These are phyloP conservation scores for Arenaria interpres DNA, from an alignment of 2,113 vertebrate species.

Conservation along the genomic window DNA sequence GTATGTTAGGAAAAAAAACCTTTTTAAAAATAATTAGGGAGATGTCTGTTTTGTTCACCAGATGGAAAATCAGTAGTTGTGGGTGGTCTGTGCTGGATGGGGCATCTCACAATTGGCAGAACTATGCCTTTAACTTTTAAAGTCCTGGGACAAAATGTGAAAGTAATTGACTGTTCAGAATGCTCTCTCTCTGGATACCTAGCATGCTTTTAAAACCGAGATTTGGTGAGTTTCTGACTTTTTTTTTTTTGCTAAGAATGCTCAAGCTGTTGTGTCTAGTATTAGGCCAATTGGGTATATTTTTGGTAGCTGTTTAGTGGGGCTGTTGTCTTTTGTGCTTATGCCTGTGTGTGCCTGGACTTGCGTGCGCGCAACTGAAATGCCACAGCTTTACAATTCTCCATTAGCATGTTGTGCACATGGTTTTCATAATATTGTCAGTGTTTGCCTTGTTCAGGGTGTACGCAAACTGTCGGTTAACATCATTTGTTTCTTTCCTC, in stretches of 20 bases:
- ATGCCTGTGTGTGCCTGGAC: background rate
- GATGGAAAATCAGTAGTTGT: constrained; percentile 84
- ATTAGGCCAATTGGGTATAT: constrained; percentile 8
- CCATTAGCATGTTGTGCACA: background rate
- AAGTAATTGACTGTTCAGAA: constrained; percentile 71
- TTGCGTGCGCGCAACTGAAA: background rate
- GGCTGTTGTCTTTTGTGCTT: constrained; percentile 43
- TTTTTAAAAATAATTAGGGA: constrained; percentile 87
- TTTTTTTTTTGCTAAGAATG: constrained; percentile 25
- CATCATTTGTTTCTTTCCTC: background rate
- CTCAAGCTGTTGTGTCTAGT: constrained; percentile 45
- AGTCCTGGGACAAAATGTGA: constrained; percentile 81
- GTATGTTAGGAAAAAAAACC: constrained; percentile 79
- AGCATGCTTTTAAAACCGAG: constrained; percentile 53
- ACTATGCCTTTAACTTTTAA: constrained; percentile 80
- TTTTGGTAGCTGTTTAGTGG: constrained; percentile 28
- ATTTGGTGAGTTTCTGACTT: constrained; percentile 67
- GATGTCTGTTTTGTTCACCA: constrained; percentile 87
- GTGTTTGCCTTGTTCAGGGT: background rate
- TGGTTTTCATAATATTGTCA: background rate
- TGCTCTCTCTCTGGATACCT: constrained; percentile 57
- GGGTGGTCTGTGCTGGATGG: constrained; percentile 83
- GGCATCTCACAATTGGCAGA: constrained; percentile 82
- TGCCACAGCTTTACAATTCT: constrained; percentile 5
- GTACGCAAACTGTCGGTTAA: background rate